A percentile compares a stretch with the other conserved stretches of the same genome.
These are phyloP conservation scores for Isotomurus palustris DNA, from an alignment of 2,888 invertebrate genomes.

Conservation along the genomic window DNA sequence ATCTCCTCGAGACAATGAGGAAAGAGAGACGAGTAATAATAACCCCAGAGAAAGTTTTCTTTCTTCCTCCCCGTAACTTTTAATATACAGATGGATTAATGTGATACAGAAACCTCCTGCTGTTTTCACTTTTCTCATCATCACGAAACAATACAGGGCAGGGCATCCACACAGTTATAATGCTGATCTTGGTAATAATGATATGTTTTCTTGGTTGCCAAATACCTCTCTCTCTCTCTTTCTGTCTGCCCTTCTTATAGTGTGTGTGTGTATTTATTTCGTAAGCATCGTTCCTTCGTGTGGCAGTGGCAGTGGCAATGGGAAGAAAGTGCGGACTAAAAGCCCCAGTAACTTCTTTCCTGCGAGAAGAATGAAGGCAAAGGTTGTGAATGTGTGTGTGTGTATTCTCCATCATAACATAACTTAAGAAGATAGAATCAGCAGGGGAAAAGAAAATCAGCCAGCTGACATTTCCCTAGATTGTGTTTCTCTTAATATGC, in stretches of 20 bases:
- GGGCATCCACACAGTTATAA: background rate
- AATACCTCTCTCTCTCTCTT: background rate
- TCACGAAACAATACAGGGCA: background rate
- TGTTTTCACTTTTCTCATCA: background rate
- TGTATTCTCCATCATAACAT: too few relatives aligned
- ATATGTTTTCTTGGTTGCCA: background rate
- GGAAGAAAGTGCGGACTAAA: too few relatives aligned
- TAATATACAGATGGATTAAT: constrained; percentile 1
- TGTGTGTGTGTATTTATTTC: too few relatives aligned
- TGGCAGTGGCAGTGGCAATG: too few relatives aligned
- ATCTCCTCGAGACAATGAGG: background rate
- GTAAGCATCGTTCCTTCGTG: too few relatives aligned
- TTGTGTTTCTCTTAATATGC: background rate
- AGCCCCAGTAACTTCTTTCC: too few relatives aligned
- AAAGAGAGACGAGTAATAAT: background rate
- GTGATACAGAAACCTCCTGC: background rate
- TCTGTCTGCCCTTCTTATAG: background rate
- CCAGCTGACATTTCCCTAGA: background rate
- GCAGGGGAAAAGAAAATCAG: background rate
- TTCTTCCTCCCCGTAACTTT: too few relatives aligned
- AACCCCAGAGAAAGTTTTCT: background rate
- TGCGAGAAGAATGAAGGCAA: too few relatives aligned
- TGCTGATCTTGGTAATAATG: background rate
- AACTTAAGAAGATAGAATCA: constrained; percentile 1
- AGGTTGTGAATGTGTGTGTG: too few relatives aligned